phyloP scores from a whole-genome alignment of 1,140 invertebrate genomes.

The Physella acuta region DNA sequence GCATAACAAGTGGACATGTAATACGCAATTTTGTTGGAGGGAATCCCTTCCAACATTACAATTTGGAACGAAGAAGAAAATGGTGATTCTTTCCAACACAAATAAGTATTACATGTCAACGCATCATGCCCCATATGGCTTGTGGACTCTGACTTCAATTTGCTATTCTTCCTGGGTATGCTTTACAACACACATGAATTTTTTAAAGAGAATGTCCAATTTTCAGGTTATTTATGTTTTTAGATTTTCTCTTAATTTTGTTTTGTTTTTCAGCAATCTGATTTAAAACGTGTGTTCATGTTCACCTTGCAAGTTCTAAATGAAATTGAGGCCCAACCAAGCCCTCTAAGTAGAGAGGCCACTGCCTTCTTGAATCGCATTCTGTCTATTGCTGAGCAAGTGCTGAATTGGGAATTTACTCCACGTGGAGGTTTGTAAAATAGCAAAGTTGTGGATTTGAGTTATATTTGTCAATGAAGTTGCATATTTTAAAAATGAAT shows the following conservation, averaged over 20 bases:
- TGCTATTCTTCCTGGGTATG: too few species aligned
- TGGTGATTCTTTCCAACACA: too few species aligned
- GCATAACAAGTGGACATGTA: too few species aligned
- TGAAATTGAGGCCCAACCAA: conserved; percentile 65
- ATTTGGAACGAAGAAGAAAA: too few species aligned
- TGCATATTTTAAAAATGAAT: not conserved
- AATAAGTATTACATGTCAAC: too few species aligned
- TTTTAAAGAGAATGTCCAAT: not conserved
- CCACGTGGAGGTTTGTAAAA: conserved; percentile 41
- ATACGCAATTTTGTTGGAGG: too few species aligned
- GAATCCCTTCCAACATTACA: too few species aligned
- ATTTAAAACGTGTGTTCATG: conserved; percentile 79
- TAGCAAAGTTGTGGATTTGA: not conserved
- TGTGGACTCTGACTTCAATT: too few species aligned
- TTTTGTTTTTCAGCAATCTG: conserved; percentile 61
- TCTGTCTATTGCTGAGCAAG: conserved; percentile 72
- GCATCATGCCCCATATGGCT: too few species aligned
- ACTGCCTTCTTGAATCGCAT: conserved; percentile 65
- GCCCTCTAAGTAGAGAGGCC: conserved; percentile 62
- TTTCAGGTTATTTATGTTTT: not conserved
- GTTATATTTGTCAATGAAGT: not conserved
- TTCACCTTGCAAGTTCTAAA: conserved; percentile 67
- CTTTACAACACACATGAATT: not conserved
- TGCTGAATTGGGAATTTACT: conserved; percentile 76
- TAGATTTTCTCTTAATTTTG: too few species aligned